A percentile compares a stretch with the other conserved stretches of the same genome.
phyloP scores from a whole-genome alignment of 1,140 invertebrate species.

The Nasonia vitripennis region DNA sequence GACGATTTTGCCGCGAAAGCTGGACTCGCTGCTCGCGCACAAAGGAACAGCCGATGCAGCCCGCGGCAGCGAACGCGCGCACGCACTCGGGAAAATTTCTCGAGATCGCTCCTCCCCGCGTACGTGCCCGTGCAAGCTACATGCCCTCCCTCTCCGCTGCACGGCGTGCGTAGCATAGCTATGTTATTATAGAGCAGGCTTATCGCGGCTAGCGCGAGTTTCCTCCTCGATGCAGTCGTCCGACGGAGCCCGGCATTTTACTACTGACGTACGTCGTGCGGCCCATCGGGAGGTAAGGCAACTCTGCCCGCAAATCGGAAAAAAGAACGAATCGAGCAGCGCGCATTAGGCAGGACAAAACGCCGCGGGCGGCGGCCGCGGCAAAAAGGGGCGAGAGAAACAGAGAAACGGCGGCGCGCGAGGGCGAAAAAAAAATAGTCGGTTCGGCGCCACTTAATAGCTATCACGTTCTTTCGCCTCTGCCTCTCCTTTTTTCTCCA shows the following conservation, averaged over 20 bases:
- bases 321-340: too few species aligned
- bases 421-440: conserved; percentile 45
- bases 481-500: background rate
- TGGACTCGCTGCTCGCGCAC: background rate
- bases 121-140: too few species aligned
- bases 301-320: too few species aligned
- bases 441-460: conserved; percentile 53
- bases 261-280: too few species aligned
- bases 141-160: background rate
- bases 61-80: background rate
- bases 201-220: background rate
- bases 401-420: background rate
- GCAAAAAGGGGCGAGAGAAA: conserved; percentile 19
- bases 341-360: background rate
- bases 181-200: conserved; percentile 19
- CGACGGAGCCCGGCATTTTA: too few species aligned
- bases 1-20: too few species aligned
- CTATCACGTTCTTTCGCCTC: conserved; percentile 47
- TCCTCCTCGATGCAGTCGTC: too few species aligned
- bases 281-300: too few species aligned
- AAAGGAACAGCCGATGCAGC: background rate
- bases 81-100: conserved; percentile 15
- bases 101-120: background rate
- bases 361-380: background rate
- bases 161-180: background rate